phyloP scores from a whole-genome alignment of 1,140 invertebrate genomes.

The Lucilia cuprina region DNA sequence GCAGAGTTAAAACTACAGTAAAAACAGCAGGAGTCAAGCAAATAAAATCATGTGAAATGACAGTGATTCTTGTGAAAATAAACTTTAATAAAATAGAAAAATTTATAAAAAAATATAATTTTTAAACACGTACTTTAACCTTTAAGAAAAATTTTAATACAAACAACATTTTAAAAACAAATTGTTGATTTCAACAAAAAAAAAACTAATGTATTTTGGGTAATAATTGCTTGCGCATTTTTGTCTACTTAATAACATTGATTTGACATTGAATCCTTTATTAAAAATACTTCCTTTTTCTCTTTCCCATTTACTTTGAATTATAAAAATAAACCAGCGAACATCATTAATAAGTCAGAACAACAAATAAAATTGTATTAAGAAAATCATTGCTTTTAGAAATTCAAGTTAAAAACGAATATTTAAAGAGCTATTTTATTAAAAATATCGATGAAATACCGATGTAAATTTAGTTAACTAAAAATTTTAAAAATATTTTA shows the following conservation, averaged over 20 bases:
- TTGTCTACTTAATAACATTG: neutral
- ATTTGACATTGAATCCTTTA: conserved; percentile 19
- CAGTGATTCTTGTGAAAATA: neutral
- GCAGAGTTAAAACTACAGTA: neutral
- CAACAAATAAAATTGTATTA: neutral
- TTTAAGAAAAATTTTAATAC: no score
- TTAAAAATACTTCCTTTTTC: neutral
- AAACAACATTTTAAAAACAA: neutral
- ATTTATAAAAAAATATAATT: neutral
- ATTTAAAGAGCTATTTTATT: no score
- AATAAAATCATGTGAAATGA: neutral
- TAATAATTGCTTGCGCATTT: neutral
- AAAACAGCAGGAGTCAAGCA: neutral
- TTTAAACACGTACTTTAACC: neutral
- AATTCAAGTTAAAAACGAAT: no score
- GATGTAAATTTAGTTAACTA: no score
- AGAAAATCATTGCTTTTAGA: no score
- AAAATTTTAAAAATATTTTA: no score
- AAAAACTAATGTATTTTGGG: no score
- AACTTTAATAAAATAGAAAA: neutral
- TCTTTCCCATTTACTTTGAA: neutral
- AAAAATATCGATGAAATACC: no score
- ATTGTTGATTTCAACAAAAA: neutral
- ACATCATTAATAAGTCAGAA: conserved; percentile 19
- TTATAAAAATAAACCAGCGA: neutral